Conservation (phyloP, 23 tunicate genomes). For the Oikopleura vanhoeffeni region DNA sequence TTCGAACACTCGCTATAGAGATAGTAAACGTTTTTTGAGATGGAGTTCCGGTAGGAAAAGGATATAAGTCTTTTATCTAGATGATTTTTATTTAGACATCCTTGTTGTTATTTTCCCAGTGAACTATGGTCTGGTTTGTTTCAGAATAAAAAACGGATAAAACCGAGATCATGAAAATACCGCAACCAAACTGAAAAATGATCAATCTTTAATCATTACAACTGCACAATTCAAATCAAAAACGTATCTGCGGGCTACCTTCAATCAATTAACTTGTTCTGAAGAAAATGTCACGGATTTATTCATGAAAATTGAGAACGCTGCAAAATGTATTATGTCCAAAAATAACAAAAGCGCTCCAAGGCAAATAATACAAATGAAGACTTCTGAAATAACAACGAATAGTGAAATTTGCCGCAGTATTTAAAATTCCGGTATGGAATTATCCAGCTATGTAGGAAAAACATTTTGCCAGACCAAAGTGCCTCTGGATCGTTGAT, state of each 20-base stretch:
- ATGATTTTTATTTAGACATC: neutral
- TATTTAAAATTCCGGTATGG: no score
- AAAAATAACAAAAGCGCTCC: neutral
- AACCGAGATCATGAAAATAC: neutral
- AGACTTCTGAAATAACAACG: no score
- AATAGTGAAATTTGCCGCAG: no score
- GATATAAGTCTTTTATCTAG: no score
- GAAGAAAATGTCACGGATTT: neutral
- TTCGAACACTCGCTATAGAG: no score
- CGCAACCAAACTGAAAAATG: neutral
- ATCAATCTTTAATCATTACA: neutral
- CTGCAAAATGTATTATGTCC: no score
- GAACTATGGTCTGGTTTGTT: neutral
- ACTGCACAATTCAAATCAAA: neutral
- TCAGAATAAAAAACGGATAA: neutral
- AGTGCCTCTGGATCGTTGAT: no score
- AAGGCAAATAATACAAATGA: no score
- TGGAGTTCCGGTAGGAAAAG: no score
- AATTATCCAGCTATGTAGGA: no score
- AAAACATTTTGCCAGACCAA: no score
- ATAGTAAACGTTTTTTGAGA: no score
- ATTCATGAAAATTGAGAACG: neutral
- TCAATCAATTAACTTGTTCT: neutral
- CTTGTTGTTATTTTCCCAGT: neutral
- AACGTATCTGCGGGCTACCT: neutral